Conservation (phyloP, 2,113 vertebrate species). For the Pitta sordida region DNA sequence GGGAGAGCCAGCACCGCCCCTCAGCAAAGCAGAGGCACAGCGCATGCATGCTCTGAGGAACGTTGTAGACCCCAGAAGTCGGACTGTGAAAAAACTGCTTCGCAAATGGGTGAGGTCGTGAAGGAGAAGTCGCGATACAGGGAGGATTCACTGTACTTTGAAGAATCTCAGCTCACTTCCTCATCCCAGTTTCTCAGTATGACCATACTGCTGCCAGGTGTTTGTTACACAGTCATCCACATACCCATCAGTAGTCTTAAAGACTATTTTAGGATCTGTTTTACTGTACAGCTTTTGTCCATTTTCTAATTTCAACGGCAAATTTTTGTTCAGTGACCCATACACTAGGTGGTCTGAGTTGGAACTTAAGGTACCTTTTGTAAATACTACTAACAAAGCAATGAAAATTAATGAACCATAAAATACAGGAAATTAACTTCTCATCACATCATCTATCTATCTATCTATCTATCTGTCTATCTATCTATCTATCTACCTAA, state of each 20-base stretch:
- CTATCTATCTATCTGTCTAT: conserved; percentile 34
- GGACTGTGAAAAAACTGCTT: no score
- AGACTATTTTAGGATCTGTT: not conserved
- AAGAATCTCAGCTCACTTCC: not conserved
- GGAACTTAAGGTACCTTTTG: not conserved
- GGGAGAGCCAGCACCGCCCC: no score
- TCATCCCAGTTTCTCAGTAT: not conserved
- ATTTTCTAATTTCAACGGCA: not conserved
- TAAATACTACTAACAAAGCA: conserved; percentile 39
- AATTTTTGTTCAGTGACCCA: conserved; percentile 2
- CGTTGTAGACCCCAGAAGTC: no score
- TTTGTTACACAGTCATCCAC: not conserved
- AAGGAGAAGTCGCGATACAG: no score
- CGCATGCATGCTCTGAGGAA: no score
- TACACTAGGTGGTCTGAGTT: not conserved
- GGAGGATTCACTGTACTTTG: no score
- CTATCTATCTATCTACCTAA: conserved; percentile 34
- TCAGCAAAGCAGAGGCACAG: no score
- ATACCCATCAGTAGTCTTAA: not conserved
- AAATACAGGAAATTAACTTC: conserved; percentile 46
- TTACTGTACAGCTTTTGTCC: not conserved
- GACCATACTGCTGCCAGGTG: not conserved
- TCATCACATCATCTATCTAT: conserved; percentile 24
- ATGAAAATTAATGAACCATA: conserved; percentile 29
- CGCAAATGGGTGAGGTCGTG: no score